A percentile compares a stretch with the other conserved stretches of the same genome.
Conservation (phyloP, 2,113 vertebrate species). For the Nestor notabilis region DNA sequence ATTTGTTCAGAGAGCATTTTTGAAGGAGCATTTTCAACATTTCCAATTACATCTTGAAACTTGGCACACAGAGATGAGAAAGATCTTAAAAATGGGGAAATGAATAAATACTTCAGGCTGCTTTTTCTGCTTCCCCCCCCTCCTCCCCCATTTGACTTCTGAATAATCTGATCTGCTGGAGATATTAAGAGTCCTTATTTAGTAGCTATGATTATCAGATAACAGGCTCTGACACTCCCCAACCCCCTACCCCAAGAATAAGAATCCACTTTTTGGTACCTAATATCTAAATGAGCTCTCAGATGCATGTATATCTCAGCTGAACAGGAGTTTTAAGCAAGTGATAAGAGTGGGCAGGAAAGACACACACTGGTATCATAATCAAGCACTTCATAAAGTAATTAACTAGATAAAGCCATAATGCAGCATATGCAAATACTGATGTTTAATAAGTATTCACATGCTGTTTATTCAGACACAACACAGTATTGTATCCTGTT, state of each 20-base stretch:
- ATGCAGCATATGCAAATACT: neutral
- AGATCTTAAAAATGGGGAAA: conserved; percentile 13
- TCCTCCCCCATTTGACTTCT: neutral
- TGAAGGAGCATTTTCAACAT: conserved; percentile 1
- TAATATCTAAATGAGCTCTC: neutral
- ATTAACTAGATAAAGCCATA: conserved; percentile 41
- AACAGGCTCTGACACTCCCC: neutral
- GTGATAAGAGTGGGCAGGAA: conserved; percentile 7
- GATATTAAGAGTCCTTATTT: neutral
- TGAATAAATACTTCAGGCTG: neutral
- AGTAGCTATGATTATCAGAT: neutral
- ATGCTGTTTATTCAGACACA: neutral
- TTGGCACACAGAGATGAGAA: neutral
- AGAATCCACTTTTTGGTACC: neutral
- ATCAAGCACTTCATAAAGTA: conserved; percentile 8
- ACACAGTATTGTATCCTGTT: neutral
- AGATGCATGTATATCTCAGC: neutral
- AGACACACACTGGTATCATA: neutral
- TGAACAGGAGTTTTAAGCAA: conserved; percentile 21
- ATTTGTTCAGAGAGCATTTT: conserved; percentile 36
- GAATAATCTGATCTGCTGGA: neutral
- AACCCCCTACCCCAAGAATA: neutral
- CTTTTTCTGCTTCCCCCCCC: neutral
- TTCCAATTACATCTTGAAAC: conserved; percentile 12
- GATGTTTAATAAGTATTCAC: neutral